A percentile compares a stretch with the other conserved stretches of the same genome.
These are phyloP conservation scores for Siniperca undulata DNA, from an alignment of 2,797 vertebrate species.

Conservation along the genomic window DNA sequence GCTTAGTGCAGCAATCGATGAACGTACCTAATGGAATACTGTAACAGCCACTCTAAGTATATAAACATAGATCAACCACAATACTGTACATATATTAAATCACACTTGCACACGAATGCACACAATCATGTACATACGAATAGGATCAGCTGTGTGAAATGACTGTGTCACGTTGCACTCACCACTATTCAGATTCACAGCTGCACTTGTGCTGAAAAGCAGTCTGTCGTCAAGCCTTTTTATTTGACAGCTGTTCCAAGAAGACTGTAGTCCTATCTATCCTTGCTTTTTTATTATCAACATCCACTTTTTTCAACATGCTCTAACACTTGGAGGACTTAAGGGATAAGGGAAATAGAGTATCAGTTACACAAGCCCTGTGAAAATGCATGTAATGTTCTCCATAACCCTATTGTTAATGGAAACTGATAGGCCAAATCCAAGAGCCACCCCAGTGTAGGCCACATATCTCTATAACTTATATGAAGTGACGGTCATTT, in stretches of 20 bases:
- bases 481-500: conserved; percentile 74
- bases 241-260: conserved; percentile 81
- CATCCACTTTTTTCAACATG: conserved; percentile 66
- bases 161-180: conserved; percentile 63
- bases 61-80: conserved; percentile 13
- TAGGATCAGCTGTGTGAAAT: conserved; percentile 64
- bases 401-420: conserved; percentile 77
- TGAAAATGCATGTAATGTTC: conserved; percentile 76
- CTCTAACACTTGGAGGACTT: conserved; percentile 77
- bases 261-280: conserved; percentile 64
- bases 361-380: conserved; percentile 76
- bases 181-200: conserved; percentile 72
- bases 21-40: conserved; percentile 1
- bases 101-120: conserved; percentile 15
- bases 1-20: conserved; percentile 15
- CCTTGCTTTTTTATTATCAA: conserved; percentile 70
- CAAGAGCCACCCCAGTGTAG: conserved; percentile 54
- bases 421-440: conserved; percentile 67
- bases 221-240: conserved; percentile 77
- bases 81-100: conserved; percentile 30
- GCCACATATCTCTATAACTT: conserved; percentile 68
- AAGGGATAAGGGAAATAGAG: conserved; percentile 72
- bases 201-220: conserved; percentile 80
- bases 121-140: conserved; percentile 34
- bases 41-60: conserved; percentile 6